Conservation (phyloP, 2,888 invertebrate species). For the Trissoscelio sp. region DNA sequence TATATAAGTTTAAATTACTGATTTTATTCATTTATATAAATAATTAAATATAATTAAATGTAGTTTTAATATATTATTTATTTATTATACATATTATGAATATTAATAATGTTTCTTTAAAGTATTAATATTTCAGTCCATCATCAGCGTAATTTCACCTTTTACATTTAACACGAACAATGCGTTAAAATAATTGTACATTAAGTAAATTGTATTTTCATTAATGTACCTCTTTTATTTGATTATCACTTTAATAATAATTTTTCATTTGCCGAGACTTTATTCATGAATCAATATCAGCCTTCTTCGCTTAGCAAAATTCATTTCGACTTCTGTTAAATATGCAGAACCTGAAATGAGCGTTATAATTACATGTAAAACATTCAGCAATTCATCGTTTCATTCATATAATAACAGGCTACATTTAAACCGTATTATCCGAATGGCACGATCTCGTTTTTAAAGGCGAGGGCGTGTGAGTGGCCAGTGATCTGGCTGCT, state of each 20-base stretch:
- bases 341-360: not conserved
- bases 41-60: too few species aligned
- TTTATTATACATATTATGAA: too few species aligned
- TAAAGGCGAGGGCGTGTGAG: not conserved
- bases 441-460: not conserved
- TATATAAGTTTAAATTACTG: too few species aligned
- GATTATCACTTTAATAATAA: too few species aligned
- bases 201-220: too few species aligned
- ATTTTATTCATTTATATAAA: too few species aligned
- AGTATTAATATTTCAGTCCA: not conserved
- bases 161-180: not conserved
- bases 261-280: too few species aligned
- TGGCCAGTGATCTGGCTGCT: not conserved
- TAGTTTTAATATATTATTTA: too few species aligned
- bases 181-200: too few species aligned
- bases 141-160: not conserved
- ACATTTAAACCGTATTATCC: not conserved
- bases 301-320: slow-evolving; percentile 4
- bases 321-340: slow-evolving; percentile 1
- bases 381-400: not conserved
- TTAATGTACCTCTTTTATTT: too few species aligned
- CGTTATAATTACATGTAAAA: slow-evolving; percentile 1
- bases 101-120: too few species aligned
- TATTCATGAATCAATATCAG: too few species aligned
- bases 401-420: not conserved